phyloP scores from a whole-genome alignment of 2,888 invertebrate genomes.

The Crossocerus cetratus region DNA sequence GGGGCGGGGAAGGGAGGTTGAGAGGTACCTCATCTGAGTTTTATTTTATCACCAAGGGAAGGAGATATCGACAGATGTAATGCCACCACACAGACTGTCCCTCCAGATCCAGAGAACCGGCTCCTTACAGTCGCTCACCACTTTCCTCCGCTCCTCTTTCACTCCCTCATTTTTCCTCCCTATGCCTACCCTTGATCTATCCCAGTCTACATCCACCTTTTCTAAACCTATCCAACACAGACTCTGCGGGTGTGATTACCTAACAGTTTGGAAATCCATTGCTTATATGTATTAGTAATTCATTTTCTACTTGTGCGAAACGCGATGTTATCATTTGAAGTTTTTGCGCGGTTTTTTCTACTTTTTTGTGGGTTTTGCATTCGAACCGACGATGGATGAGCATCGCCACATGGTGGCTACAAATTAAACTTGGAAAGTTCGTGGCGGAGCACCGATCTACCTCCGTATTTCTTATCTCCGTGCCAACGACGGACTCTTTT shows the following conservation, averaged over 20 bases:
- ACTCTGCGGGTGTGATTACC: slow-evolving; percentile 57
- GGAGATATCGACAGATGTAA: slow-evolving; percentile 71
- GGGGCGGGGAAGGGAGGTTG: slow-evolving; percentile 18
- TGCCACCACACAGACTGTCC: slow-evolving; percentile 61
- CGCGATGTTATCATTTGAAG: slow-evolving; percentile 46
- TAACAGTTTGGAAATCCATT: slow-evolving; percentile 63
- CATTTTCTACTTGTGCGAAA: too few relatives aligned
- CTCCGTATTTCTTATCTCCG: too few relatives aligned
- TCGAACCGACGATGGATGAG: background rate
- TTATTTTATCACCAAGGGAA: slow-evolving; percentile 68
- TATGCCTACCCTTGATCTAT: slow-evolving; percentile 10
- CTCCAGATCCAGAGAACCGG: slow-evolving; percentile 14
- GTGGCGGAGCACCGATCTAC: too few relatives aligned
- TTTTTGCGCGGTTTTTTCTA: slow-evolving; percentile 2
- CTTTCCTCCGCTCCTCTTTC: slow-evolving; percentile 29
- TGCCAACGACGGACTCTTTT: too few relatives aligned
- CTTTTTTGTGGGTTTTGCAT: slow-evolving; percentile 11
- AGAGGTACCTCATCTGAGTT: slow-evolving; percentile 48
- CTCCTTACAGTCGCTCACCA: slow-evolving; percentile 21
- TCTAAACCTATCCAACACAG: slow-evolving; percentile 36
- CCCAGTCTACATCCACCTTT: slow-evolving; percentile 18
- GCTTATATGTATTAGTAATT: slow-evolving; percentile 62
- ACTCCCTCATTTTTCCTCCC: background rate
- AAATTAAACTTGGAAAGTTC: too few relatives aligned
- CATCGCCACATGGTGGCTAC: background rate